Conservation (phyloP, 2,113 vertebrate genomes). For the Ailurus styani region DNA sequence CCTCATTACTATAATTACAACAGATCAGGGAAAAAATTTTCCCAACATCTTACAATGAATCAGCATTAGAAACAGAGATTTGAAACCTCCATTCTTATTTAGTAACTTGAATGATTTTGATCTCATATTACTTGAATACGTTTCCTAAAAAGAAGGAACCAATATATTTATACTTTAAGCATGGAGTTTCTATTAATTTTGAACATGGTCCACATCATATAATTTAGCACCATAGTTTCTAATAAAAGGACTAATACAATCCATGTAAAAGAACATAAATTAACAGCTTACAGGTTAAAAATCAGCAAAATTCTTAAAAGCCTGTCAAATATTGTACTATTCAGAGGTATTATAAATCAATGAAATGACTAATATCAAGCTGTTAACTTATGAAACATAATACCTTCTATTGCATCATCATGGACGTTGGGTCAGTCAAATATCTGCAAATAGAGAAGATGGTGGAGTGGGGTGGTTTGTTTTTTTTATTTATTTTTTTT, state of each 20-base stretch:
- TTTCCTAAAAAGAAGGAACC: not conserved
- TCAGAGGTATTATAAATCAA: not conserved
- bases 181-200: conserved; percentile 17
- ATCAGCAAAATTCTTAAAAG: conserved; percentile 22
- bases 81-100: conserved; percentile 34
- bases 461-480: not conserved
- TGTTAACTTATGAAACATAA: conserved; percentile 26
- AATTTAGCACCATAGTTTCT: conserved; percentile 9
- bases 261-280: not conserved
- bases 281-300: conserved; percentile 27
- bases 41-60: conserved; percentile 40
- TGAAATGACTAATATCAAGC: conserved; percentile 23
- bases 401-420: not conserved
- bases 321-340: not conserved
- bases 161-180: not conserved
- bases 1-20: conserved; percentile 65
- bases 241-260: not conserved
- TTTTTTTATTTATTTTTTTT: not conserved
- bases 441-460: not conserved
- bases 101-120: not conserved
- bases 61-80: conserved; percentile 34
- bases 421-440: not conserved
- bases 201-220: not conserved
- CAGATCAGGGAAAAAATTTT: conserved; percentile 1
- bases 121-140: not conserved